Conservation (phyloP, 2,797 vertebrate genomes). For the Urophycis tenuis region DNA sequence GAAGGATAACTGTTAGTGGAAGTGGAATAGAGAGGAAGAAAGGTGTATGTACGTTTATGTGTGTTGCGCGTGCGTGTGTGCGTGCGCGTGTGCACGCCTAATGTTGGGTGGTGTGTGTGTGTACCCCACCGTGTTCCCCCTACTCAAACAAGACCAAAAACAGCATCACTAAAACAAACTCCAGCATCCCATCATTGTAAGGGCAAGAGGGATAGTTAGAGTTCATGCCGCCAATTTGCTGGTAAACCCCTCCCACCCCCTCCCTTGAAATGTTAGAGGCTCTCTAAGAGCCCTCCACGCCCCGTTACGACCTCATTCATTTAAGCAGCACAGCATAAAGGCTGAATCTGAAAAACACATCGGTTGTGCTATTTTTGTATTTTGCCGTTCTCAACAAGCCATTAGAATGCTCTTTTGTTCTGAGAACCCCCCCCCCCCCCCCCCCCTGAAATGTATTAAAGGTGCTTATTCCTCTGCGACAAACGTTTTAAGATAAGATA, state of each 20-base stretch:
- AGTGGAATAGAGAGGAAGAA: constrained; percentile 20
- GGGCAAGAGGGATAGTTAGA: constrained; percentile 45
- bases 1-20: background rate
- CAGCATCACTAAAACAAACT: constrained; percentile 59
- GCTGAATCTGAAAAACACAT: background rate
- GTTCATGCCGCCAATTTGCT: constrained; percentile 41
- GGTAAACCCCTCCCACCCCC: background rate
- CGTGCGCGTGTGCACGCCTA: background rate
- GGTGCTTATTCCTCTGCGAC: background rate
- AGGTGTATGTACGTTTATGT: background rate
- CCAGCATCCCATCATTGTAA: constrained; percentile 53
- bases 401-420: background rate
- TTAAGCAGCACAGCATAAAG: background rate
- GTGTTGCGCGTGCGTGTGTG: background rate
- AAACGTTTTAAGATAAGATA: background rate
- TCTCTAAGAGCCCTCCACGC: background rate
- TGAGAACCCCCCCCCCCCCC: too few species aligned
- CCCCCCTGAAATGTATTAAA: too few species aligned
- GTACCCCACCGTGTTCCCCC: constrained; percentile 46
- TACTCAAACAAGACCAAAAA: constrained; percentile 56
- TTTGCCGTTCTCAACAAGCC: background rate
- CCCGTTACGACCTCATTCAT: background rate
- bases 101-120: constrained; percentile 21
- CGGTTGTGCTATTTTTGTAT: background rate
- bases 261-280: background rate